A percentile compares a stretch with the other conserved stretches of the same genome.
Evolutionary conservation across 2,888 invertebrate genomes (phyloP).

Genomic region (Trisateles emortualis): DNA sequence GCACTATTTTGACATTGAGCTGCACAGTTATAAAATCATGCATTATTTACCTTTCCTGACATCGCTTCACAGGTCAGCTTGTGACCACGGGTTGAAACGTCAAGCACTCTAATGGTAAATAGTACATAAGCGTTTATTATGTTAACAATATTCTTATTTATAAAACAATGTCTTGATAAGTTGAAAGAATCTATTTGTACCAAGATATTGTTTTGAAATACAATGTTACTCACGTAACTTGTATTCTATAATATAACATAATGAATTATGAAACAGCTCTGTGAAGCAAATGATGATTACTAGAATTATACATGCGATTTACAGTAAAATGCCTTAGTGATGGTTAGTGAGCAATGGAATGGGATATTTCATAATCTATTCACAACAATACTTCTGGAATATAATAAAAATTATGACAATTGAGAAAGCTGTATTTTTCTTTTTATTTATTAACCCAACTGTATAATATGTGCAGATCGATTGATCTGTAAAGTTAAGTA

Average conservation of each 20-base stretch:
- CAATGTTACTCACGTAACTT: slow-evolving; percentile 1
- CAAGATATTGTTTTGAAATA: background rate
- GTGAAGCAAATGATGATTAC: slow-evolving; percentile 8
- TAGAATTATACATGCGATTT: slow-evolving; percentile 28
- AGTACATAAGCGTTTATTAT: too few species aligned
- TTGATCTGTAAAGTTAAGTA: too few species aligned
- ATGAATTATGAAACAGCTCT: slow-evolving; percentile 14
- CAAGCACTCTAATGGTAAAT: too few species aligned
- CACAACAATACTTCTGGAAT: slow-evolving; percentile 56
- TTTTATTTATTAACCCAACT: slow-evolving; percentile 26
- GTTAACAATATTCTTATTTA: background rate
- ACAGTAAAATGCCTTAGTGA: slow-evolving; percentile 62
- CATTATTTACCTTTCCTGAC: too few species aligned
- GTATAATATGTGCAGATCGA: too few species aligned
- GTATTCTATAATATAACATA: background rate
- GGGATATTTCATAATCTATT: slow-evolving; percentile 55
- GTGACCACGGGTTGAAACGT: too few species aligned
- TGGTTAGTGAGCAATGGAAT: slow-evolving; percentile 66
- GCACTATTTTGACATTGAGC: too few species aligned
- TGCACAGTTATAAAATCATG: too few species aligned
- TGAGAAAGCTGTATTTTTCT: slow-evolving; percentile 45
- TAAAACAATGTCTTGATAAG: background rate
- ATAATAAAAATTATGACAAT: slow-evolving; percentile 67
- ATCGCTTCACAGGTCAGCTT: too few species aligned
- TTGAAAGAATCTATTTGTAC: background rate